Percentiles rank a stretch among this genome's conserved stretches.
These are phyloP conservation scores for Elymnias hypermnestra DNA, from an alignment of 1,140 invertebrate genomes.

Conservation along the genomic window DNA sequence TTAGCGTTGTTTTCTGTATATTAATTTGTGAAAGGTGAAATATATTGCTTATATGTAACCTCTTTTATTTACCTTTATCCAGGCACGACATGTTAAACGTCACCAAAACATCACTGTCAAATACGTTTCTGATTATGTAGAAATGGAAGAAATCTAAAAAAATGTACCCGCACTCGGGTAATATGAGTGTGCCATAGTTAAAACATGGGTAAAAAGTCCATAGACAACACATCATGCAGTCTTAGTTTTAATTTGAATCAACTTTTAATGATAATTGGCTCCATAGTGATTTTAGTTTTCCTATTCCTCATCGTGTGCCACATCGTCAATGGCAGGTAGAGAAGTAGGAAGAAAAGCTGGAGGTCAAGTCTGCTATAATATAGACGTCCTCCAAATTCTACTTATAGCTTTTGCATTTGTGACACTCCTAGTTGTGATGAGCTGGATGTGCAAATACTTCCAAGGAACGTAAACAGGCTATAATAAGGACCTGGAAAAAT, in stretches of 20 bases:
- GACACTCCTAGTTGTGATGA: constrained; percentile 41
- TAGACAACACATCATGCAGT: constrained; percentile 14
- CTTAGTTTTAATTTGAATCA: constrained; percentile 47
- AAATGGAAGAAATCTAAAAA: neutral
- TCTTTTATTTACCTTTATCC: no score
- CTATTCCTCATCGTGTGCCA: constrained; percentile 52
- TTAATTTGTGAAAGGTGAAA: no score
- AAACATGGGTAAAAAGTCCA: constrained; percentile 14
- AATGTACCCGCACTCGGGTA: neutral
- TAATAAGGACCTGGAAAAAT: no score
- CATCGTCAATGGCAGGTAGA: constrained; percentile 37
- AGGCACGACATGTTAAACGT: no score
- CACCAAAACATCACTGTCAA: no score
- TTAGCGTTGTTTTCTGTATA: no score
- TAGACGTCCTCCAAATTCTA: constrained; percentile 41
- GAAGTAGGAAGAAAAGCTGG: constrained; percentile 32
- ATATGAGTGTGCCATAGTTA: neutral
- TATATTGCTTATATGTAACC: no score
- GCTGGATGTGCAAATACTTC: constrained; percentile 59
- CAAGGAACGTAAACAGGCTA: constrained; percentile 27
- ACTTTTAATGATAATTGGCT: constrained; percentile 46
- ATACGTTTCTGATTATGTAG: no score
- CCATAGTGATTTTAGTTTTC: constrained; percentile 47
- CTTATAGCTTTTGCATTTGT: constrained; percentile 48
- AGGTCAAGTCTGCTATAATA: constrained; percentile 26